A percentile compares a stretch with the other conserved stretches of the same genome.
Evolutionary conservation across 2,797 vertebrate species (phyloP).

Genomic region (Carduelis carduelis): DNA sequence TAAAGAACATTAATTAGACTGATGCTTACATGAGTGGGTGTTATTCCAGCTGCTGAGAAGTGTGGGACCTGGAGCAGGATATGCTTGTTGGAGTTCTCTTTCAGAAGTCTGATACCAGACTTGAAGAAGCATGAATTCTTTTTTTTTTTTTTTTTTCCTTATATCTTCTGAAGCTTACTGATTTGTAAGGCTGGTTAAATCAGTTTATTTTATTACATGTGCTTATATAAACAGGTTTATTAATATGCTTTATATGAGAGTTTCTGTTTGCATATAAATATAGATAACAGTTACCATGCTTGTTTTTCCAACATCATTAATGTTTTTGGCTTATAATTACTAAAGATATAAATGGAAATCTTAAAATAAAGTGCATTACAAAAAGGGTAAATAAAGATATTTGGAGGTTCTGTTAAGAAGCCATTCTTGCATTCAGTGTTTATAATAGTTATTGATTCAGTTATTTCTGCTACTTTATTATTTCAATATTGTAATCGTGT

Average conservation of each 20-base stretch:
- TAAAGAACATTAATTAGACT: neutral
- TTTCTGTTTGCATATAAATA: neutral
- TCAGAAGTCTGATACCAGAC: neutral
- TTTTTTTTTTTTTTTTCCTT: neutral
- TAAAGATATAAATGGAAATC: neutral
- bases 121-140: neutral
- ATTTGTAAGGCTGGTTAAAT: neutral
- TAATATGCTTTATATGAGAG: neutral
- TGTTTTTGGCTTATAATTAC: neutral
- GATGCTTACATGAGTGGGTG: neutral
- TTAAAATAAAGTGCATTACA: neutral
- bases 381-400: neutral
- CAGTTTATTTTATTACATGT: neutral
- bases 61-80: neutral
- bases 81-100: neutral
- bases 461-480: neutral
- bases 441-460: neutral
- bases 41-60: neutral
- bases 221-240: neutral
- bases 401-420: neutral
- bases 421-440: neutral
- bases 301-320: neutral
- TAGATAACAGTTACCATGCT: neutral
- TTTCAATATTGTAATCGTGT: neutral
- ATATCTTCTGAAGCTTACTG: neutral